Conservation (phyloP, 2,888 invertebrate genomes). For the Doris montereyensis region DNA sequence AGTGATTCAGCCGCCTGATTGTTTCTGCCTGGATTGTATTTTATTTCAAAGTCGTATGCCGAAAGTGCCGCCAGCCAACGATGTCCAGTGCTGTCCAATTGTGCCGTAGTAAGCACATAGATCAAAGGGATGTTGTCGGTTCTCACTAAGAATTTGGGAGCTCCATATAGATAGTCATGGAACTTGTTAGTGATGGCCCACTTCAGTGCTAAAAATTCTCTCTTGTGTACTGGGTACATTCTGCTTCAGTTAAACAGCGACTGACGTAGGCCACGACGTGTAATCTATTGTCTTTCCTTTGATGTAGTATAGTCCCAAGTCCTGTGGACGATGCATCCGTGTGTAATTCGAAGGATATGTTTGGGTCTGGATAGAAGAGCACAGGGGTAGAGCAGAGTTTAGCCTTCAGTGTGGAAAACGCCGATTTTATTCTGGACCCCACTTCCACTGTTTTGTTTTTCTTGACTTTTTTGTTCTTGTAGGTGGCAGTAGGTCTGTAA, state of each 20-base stretch:
- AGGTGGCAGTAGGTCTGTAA: no score
- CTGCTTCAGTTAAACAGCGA: slow-evolving; percentile 30
- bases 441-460: no score
- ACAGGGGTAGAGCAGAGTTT: no score
- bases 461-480: no score
- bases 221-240: slow-evolving; percentile 42
- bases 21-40: slow-evolving; percentile 31
- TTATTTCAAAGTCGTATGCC: slow-evolving; percentile 34
- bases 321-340: slow-evolving; percentile 31
- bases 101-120: slow-evolving; percentile 32
- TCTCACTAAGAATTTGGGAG: slow-evolving; percentile 33
- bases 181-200: slow-evolving; percentile 47
- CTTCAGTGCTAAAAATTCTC: slow-evolving; percentile 43
- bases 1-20: slow-evolving; percentile 42
- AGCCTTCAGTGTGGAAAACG: no score
- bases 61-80: slow-evolving; percentile 43
- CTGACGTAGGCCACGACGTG: slow-evolving; percentile 45
- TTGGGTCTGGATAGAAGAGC: neutral
- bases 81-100: slow-evolving; percentile 40
- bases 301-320: neutral
- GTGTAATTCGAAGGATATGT: slow-evolving; percentile 23
- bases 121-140: slow-evolving; percentile 42
- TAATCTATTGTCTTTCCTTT: slow-evolving; percentile 26
- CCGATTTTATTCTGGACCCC: no score
- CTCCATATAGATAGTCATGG: slow-evolving; percentile 40